phyloP scores from a whole-genome alignment of 2,113 vertebrate species.

The Felis chaus region DNA sequence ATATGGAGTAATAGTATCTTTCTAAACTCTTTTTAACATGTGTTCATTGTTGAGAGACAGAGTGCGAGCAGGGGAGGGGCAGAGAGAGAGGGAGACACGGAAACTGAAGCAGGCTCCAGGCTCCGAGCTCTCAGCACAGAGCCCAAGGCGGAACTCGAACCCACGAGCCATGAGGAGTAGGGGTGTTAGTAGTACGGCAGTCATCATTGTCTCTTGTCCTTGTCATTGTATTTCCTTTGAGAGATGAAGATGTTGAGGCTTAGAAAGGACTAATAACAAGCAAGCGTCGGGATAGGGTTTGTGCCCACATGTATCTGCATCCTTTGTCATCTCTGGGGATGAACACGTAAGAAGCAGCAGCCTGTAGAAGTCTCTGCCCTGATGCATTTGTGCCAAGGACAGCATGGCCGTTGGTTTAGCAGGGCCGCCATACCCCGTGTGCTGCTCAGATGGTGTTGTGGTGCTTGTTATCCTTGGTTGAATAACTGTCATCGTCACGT shows the following conservation, averaged over 20 bases:
- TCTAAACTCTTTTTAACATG: no score
- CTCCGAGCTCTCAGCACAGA: no score
- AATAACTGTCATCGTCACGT: background rate
- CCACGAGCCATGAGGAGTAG: no score
- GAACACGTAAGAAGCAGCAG: background rate
- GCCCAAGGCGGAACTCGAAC: no score
- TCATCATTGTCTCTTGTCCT: accelerated
- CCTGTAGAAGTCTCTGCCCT: background rate
- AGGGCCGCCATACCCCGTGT: accelerated
- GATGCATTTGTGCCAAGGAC: accelerated
- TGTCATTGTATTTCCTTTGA: background rate
- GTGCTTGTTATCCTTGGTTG: background rate
- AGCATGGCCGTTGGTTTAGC: accelerated
- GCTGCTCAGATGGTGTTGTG: background rate
- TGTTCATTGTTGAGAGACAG: no score
- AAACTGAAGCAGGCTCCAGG: no score
- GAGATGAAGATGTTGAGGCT: background rate
- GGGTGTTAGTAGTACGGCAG: background rate
- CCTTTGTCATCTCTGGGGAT: background rate
- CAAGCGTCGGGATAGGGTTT: background rate
- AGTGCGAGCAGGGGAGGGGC: no score
- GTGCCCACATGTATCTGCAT: no score
- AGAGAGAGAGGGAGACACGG: no score
- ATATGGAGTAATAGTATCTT: accelerated
- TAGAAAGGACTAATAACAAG: background rate